Conservation (phyloP, 2,888 invertebrate species). For the Limulus polyphemus region DNA sequence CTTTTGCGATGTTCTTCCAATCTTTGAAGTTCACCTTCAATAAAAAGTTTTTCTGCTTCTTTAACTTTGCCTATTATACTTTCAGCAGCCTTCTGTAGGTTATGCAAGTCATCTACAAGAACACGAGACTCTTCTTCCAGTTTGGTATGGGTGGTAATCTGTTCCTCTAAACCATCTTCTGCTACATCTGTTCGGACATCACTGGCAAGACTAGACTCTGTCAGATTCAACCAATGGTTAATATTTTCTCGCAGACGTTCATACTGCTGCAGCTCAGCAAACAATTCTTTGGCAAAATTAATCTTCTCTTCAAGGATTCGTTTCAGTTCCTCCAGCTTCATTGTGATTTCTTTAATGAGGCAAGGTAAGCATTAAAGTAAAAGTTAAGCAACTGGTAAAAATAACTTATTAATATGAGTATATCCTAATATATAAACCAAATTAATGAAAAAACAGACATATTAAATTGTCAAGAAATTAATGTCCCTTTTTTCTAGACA, state of each 20-base stretch:
- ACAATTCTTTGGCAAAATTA: constrained; percentile 54
- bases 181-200: constrained; percentile 62
- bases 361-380: background rate
- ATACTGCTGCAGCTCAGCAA: constrained; percentile 64
- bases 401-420: background rate
- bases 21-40: constrained; percentile 70
- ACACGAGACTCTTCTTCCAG: constrained; percentile 30
- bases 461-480: too few relatives aligned
- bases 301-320: constrained; percentile 59
- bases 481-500: too few relatives aligned
- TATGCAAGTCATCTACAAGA: constrained; percentile 25
- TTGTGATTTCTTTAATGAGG: constrained; percentile 50
- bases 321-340: constrained; percentile 57
- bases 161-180: constrained; percentile 71
- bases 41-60: constrained; percentile 61
- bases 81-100: constrained; percentile 55
- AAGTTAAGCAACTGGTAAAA: background rate
- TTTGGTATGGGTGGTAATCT: constrained; percentile 50
- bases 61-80: constrained; percentile 66
- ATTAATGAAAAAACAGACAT: background rate
- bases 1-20: constrained; percentile 63
- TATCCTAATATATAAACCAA: too few relatives aligned
- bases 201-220: constrained; percentile 68
- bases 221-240: constrained; percentile 78
- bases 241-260: constrained; percentile 68